phyloP scores from a whole-genome alignment of 2,888 invertebrate genomes.

The Drepana falcataria region DNA sequence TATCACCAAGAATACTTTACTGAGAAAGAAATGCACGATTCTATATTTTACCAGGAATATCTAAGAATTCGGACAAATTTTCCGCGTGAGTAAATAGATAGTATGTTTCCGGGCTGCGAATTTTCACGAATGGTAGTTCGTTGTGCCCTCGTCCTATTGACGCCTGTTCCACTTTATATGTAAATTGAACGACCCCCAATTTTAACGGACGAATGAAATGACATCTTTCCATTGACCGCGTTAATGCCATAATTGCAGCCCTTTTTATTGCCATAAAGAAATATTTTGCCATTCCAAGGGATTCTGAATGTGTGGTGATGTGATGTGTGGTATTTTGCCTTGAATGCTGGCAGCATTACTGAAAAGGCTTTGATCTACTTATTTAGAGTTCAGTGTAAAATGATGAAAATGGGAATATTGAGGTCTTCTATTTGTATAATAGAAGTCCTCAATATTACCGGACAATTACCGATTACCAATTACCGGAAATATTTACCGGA shows the following conservation, averaged over 20 bases:
- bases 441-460: too few relatives aligned
- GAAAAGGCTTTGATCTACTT: too few relatives aligned
- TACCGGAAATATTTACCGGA: too few relatives aligned
- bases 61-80: too few relatives aligned
- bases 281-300: constrained; percentile 25
- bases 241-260: constrained; percentile 38
- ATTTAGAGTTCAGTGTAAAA: too few relatives aligned
- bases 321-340: constrained; percentile 10
- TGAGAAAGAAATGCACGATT: too few relatives aligned
- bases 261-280: constrained; percentile 28
- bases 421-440: too few relatives aligned
- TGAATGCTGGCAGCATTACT: not conserved
- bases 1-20: too few relatives aligned
- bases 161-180: constrained; percentile 60
- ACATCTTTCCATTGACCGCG: constrained; percentile 46
- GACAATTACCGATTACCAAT: too few relatives aligned
- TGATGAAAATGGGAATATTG: too few relatives aligned
- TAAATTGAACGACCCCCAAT: constrained; percentile 69
- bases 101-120: constrained; percentile 5
- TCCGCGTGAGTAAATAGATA: not conserved
- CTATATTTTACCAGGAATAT: too few relatives aligned
- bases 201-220: constrained; percentile 43
- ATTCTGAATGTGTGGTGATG: constrained; percentile 5
- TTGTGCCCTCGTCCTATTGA: constrained; percentile 47
- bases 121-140: constrained; percentile 10